Evolutionary conservation across 2,888 invertebrate genomes (phyloP), one percentile per base, ranked within the genome.

Genomic region (Siphlonurus alternatus): DNA sequence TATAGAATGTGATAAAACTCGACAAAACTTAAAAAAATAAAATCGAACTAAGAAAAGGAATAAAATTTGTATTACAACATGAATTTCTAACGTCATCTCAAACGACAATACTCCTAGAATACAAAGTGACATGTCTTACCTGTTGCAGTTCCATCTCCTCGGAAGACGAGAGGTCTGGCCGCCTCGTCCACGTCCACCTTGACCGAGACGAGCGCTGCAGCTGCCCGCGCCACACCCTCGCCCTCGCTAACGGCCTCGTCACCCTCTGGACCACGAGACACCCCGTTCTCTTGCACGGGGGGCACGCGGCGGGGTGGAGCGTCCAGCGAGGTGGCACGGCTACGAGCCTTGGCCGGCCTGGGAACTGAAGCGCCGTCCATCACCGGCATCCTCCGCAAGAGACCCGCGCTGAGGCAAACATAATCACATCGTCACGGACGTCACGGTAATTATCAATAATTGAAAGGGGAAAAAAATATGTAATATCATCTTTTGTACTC

Each of bases 211-310:
- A 56, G 56, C 7, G 56, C 56, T n/a, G 56, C 56, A 5, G 56
- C 56, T 22, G 56, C 56, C 5, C 56, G n/a, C 5, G 56, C 56
- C 19, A 56, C 56, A 20, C 19, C 56, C 56, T 56, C 56, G 5
- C 56, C 56, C 56, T 56, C 56, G 56, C 56, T 56, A 5, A 22
- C 56, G 7, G 56, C 56, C 56, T 56, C 56, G 19, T 56, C 56
- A 5, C 7, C 15, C 22, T 56, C 38, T 10, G 7, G 7, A 10
- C 38, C 7, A 10, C 7, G 15, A 5, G 38, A 10, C 38, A 38
- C 38, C 7, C 38, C 38, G 15, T 38, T 38, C 15, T 38, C 38
- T 15, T 38, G 38, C 5, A 15, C 38, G n/a, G n/a, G n/a, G n/a
- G n/a, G n/a, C n/a, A n/a, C n/a, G n/a, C n/a, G n/a, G 15, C 38